Conservation (phyloP, 92 coral and sea anemone species). For the Porites evermanni region DNA sequence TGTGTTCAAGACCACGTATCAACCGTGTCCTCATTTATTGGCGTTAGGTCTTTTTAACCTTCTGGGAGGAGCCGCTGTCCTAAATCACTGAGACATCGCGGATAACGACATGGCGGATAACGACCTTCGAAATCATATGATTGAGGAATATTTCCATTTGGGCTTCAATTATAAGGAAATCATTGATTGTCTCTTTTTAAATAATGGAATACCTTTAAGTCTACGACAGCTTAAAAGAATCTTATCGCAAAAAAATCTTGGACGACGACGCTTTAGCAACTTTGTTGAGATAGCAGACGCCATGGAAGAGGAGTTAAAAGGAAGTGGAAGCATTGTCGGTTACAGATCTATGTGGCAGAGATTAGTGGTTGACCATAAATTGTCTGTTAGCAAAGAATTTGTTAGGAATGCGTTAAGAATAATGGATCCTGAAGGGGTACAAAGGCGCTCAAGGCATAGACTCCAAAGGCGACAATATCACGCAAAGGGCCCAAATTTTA, state of each 20-base stretch:
- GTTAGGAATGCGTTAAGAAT: constrained; percentile 48
- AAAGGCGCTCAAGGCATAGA: constrained; percentile 57
- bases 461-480: constrained; percentile 69
- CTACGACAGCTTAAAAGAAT: constrained; percentile 59
- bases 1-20: background rate
- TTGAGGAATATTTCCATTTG: constrained; percentile 60
- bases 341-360: constrained; percentile 61
- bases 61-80: constrained; percentile 43
- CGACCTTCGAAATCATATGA: constrained; percentile 50
- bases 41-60: constrained; percentile 32
- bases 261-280: constrained; percentile 55
- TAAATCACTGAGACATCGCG: constrained; percentile 4
- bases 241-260: constrained; percentile 51
- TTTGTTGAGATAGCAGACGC: constrained; percentile 50
- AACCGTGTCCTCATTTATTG: constrained; percentile 10
- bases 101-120: constrained; percentile 26
- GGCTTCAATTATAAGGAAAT: constrained; percentile 59
- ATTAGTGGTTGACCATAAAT: constrained; percentile 52
- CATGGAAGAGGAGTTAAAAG: constrained; percentile 52
- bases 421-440: constrained; percentile 59
- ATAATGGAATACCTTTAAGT: constrained; percentile 48
- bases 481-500: constrained; percentile 69
- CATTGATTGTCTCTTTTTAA: constrained; percentile 65
- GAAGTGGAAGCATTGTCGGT: constrained; percentile 64
- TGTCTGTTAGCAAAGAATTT: constrained; percentile 61